Evolutionary conservation across 2,113 vertebrate genomes (phyloP), one percentile per base, ranked within the genome.

Genomic region (Pomatorhinus ruficollis): DNA sequence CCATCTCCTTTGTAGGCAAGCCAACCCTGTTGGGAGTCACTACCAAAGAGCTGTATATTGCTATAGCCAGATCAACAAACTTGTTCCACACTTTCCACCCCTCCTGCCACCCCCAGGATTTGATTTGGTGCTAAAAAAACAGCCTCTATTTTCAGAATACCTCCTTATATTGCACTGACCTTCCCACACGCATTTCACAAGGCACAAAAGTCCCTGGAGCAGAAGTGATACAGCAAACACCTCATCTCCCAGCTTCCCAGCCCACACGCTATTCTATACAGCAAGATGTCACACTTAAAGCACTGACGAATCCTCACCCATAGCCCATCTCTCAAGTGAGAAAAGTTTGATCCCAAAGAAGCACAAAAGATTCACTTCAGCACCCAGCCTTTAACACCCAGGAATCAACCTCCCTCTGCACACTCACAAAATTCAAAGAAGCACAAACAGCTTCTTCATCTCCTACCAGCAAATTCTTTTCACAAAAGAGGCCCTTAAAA

Each of bases 401-500:
- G 49, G 35, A 86, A 74, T 64, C 23, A 66, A 47, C 68, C 28
- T 81, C 54, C 16, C 80, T 49, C 79, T 64, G 40, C 20, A 75
- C 11, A 9, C 17, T 72, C 77, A 31, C 24, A 44, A 74, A 90
- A 94, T 25, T 54, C 1, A 3, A 78, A 3, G 20, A 70, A 75
- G 76, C 57, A 92, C 64, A 56, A 54, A 31, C 40, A 64, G 72
- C 28, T 94, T 80, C 89, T 91, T 54, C 77, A 81, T 64, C 93
- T 90, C 83, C 90, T 90, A 92, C 49, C 60, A 92, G 76, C 52
- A 83, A 95, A 85, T 25, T 50, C n/a, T 81, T 78, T 78, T 78
- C 53, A 39, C 13, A 84, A 89, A 94, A 84, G 86, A 94, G 92
- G 96, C 93, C 93, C 83, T 89, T 47, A 37, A 79, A 92, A 40